Evolutionary conservation across 2,888 invertebrate genomes (phyloP).

Genomic region (Euproctis similis): DNA sequence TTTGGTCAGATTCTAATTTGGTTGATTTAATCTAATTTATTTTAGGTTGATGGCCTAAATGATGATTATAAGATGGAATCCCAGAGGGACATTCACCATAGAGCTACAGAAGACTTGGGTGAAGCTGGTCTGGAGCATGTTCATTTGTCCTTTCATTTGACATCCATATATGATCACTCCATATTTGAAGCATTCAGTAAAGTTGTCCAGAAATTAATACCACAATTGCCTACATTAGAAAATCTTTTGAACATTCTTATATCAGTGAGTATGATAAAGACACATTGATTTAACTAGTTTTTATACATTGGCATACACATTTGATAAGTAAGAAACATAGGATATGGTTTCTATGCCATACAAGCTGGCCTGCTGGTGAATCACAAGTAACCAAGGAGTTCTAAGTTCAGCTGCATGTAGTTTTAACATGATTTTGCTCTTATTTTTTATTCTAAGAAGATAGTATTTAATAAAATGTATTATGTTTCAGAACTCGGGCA

Average conservation of each 20-base stretch:
- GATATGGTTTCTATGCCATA: too few relatives aligned
- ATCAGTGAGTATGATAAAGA: conserved; percentile 90
- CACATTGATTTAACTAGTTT: too few relatives aligned
- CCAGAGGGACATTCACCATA: conserved; percentile 97
- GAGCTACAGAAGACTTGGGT: conserved; percentile 94
- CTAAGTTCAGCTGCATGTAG: too few relatives aligned
- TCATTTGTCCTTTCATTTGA: conserved; percentile 95
- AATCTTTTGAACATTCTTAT: conserved; percentile 98
- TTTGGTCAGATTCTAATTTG: too few relatives aligned
- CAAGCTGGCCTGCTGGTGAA: too few relatives aligned
- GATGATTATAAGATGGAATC: conserved; percentile 99
- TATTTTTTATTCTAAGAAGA: not conserved
- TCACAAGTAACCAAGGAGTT: too few relatives aligned
- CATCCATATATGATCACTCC: conserved; percentile 99
- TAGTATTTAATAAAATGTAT: not conserved
- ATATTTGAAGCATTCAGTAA: conserved; percentile 99
- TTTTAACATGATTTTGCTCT: too few relatives aligned
- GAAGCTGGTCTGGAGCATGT: conserved; percentile 93
- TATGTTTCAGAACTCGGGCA: conserved; percentile 92
- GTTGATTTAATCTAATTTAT: conserved; percentile 8
- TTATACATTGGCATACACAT: too few relatives aligned
- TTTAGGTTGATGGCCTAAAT: conserved; percentile 94
- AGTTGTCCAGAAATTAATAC: conserved; percentile 99
- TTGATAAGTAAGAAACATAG: too few relatives aligned
- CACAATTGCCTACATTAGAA: conserved; percentile 96